Base-by-base conservation (phyloP, 2,113 vertebrate genomes). In the Chaetura pelagica region DNA sequence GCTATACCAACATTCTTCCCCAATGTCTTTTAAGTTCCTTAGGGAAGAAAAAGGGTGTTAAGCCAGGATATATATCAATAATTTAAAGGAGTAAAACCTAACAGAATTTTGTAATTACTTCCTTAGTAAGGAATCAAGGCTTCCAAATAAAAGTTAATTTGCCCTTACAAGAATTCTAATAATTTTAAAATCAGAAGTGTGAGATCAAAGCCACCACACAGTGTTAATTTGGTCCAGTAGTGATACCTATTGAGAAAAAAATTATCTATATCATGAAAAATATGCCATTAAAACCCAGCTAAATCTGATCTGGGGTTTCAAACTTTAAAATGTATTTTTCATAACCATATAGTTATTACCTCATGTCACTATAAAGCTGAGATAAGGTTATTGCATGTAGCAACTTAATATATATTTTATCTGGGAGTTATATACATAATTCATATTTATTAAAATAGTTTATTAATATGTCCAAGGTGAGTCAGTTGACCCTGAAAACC, bases 381-480 rank as follows among this genome's bases (percentile, higher is more conserved):
- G 89, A 80, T 95, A 87, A 97, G 94, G 93, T 92, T 95, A 95
- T 95, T 95, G 87, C 81, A 76, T 87, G 62, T 92, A 92, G 77
- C 54, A 34, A 92, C 81, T 89, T 94, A 91, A 95, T 94, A 94
- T 96, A 89, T 93, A 86, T 94, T 95, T 95, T 95, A 95, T 94
- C 81, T 82, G 16, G 7, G 49, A 92, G 35, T 79, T 92, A 93
- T 51, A 89, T 95, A 58, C 66, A 89, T 95, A 97, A 95, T 96
- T 96, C 87, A 95, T 94, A 82, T 95, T 91, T 95, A 94, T 97
- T 95, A 89, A 95, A 94, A 87, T 87, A 95, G 89, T 95, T 95
- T 96, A 96, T 95, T 94, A 96, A 91, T 89, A 89, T 91, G 49
- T 54, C 81, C 94, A 95, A 96, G 94, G 95, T 97, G 91, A 97